Evolutionary conservation across 2,113 vertebrate genomes (phyloP).

Genomic region (Myrmophylax atrothorax): DNA sequence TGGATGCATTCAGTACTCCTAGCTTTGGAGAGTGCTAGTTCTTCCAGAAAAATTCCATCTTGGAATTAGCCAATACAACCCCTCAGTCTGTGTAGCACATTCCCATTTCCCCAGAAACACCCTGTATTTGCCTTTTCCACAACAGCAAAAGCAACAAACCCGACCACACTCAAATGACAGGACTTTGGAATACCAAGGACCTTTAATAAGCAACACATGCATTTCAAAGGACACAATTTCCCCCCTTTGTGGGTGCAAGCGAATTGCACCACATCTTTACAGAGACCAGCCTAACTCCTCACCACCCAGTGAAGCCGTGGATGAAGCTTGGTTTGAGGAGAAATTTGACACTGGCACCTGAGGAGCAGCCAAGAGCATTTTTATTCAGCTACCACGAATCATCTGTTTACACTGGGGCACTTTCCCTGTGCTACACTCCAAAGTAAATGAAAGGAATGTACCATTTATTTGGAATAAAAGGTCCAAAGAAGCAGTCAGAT

Average conservation of each 20-base stretch:
- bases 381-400: background rate
- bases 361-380: background rate
- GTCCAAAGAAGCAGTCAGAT: background rate
- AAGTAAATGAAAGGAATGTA: background rate
- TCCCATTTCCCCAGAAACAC: background rate
- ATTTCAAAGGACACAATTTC: background rate
- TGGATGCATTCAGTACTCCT: background rate
- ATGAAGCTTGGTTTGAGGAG: background rate
- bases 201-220: background rate
- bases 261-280: background rate
- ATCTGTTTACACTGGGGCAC: background rate
- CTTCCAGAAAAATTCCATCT: background rate
- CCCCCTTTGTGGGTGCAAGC: background rate
- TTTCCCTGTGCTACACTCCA: background rate
- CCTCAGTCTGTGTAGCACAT: rapidly evolving
- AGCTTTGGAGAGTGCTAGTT: background rate
- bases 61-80: background rate
- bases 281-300: background rate
- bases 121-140: background rate
- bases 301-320: background rate
- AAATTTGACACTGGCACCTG: background rate
- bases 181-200: background rate
- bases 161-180: background rate
- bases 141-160: background rate
- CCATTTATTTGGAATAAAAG: background rate